These are phyloP conservation scores for Sebastes nivosus DNA, from an alignment of 2,797 vertebrate genomes.

Conservation along the genomic window DNA sequence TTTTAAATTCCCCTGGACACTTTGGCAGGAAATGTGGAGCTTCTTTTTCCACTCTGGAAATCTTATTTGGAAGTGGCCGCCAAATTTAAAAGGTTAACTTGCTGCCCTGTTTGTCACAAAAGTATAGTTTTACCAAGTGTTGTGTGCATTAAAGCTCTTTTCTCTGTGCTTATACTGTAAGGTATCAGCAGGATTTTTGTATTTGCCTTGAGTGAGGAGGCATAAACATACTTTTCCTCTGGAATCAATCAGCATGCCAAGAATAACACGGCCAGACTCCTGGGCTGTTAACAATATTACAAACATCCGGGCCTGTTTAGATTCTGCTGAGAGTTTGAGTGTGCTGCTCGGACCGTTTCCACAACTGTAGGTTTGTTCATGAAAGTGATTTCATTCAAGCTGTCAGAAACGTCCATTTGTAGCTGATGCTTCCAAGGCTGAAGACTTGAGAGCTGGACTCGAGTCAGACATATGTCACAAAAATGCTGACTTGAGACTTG, in stretches of 20 bases:
- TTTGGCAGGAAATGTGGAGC: not conserved
- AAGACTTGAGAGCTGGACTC: not conserved
- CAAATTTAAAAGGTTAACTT: conserved; percentile 6
- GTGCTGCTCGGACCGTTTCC: conserved; percentile 12
- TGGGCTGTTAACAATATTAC: conserved; percentile 66
- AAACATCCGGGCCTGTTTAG: conserved; percentile 69
- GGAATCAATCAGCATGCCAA: conserved; percentile 66
- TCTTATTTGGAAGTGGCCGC: not conserved
- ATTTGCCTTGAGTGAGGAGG: conserved; percentile 29
- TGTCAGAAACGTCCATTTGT: not conserved
- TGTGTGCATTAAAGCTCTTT: not conserved
- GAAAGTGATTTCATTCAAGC: not conserved
- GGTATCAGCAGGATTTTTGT: conserved; percentile 29
- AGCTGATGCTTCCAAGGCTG: not conserved
- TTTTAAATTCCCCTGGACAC: not conserved
- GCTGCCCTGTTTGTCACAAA: not conserved
- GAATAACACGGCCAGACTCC: conserved; percentile 59
- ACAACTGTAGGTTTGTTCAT: not conserved
- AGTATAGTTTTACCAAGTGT: not conserved
- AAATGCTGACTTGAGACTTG: not conserved
- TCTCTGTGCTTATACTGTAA: not conserved
- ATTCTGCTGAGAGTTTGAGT: conserved; percentile 37
- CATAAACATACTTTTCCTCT: conserved; percentile 66
- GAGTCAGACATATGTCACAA: not conserved
- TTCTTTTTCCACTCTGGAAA: conserved; percentile 22